Evolutionary conservation across 2,888 invertebrate genomes (phyloP), one percentile per base, ranked within the genome.

Genomic region (Adineta ricciae): DNA sequence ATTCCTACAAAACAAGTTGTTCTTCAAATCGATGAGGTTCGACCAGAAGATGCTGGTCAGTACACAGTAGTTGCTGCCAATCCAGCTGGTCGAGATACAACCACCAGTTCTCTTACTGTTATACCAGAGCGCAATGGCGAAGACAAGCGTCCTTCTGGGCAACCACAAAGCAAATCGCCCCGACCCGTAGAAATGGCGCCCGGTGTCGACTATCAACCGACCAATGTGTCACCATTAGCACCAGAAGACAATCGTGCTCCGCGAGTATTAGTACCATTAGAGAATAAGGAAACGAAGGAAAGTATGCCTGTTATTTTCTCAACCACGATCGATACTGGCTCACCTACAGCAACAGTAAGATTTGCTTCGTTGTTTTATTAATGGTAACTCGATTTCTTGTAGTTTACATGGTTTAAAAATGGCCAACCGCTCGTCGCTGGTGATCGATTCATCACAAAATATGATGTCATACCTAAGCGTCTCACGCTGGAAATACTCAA

Each of bases 361-460:
- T n/a, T n/a, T n/a, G n/a, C n/a, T n/a, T n/a, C n/a, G n/a, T n/a
- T n/a, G n/a, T n/a, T n/a, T n/a, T n/a, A n/a, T n/a, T 46, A 46
- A 46, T 46, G 46, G 11, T 8, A 46, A n/a, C n/a, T n/a, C n/a
- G 46, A 46, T 11, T 46, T 46, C 46, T 46, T 46, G 46, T 46
- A 56, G 32, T 64, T 86, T 9, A 64, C 56, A 38, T 86, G 84
- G 84, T 82, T 64, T 27, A 84, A 84, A 32, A 84, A 86, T 56
- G 84, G 82, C 16, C 21, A 86, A 50, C 41, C 78, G 27, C 36
- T 83, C 2, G 21, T 32, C 21, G 72, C 82, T 38, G 86, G 84
- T 32, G 95, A 97, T 91, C 50, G 83, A 32, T 52, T 49, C 24
- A 46, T 32, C 4, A 38, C 54, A 21, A 32, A 52, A 38, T 83